phyloP scores from a whole-genome alignment of 30 jellyfish, hydroid and myxozoan genomes.

The Aurelia sp. region DNA sequence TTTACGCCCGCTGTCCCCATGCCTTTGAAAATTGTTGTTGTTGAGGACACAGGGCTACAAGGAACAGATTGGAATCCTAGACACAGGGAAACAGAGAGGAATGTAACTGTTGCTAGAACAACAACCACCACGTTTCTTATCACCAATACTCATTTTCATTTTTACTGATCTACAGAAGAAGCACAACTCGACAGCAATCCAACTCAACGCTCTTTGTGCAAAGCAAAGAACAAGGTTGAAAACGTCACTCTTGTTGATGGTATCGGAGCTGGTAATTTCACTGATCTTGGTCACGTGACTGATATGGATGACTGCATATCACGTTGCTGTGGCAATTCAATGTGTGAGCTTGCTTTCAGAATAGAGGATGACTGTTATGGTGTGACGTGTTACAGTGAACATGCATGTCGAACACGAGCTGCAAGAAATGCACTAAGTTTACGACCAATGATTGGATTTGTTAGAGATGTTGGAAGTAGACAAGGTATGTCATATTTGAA shows the following conservation, averaged over 20 bases:
- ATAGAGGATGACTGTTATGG: conserved; percentile 96
- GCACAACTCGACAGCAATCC: conserved; percentile 58
- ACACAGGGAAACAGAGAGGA: too few relatives aligned
- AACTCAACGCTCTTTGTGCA: conserved; percentile 66
- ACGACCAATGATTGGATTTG: conserved; percentile 80
- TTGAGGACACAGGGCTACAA: too few relatives aligned
- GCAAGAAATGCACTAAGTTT: conserved; percentile 84
- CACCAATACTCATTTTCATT: too few relatives aligned
- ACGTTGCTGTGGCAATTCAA: conserved; percentile 79
- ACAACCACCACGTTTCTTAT: too few relatives aligned
- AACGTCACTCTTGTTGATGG: conserved; percentile 95
- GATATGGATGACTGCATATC: conserved; percentile 87
- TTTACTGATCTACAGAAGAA: conserved; percentile 28
- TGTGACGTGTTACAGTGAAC: conserved; percentile 84
- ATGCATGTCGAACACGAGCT: conserved; percentile 84
- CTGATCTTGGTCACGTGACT: conserved; percentile 90
- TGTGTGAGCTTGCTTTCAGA: conserved; percentile 90
- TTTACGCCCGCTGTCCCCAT: too few relatives aligned
- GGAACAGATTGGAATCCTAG: too few relatives aligned
- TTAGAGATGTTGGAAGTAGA: conserved; percentile 71
- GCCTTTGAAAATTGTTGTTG: too few relatives aligned
- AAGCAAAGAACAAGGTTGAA: conserved; percentile 42
- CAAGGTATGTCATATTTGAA: conserved; percentile 27
- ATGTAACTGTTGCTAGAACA: too few relatives aligned
- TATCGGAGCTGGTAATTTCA: conserved; percentile 91